Percentiles rank a stretch among this genome's conserved stretches.
Conservation (phyloP, 2,888 invertebrate genomes). For the Drosophila borealis region DNA sequence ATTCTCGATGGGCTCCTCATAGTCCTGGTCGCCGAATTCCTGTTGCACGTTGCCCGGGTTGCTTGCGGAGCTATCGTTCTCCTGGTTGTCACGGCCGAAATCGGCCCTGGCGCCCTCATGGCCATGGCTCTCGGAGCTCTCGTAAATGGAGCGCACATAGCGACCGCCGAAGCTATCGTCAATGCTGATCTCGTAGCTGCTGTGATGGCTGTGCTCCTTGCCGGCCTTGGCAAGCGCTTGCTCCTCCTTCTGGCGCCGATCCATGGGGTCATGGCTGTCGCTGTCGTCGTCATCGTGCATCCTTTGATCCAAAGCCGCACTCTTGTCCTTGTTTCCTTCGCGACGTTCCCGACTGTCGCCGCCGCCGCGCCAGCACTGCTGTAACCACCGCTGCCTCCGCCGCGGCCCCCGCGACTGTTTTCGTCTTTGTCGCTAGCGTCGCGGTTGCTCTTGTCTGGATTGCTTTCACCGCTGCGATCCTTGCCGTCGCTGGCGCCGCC, state of each 20-base stretch:
- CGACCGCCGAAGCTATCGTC: slow-evolving; percentile 73
- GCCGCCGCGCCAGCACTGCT: background rate
- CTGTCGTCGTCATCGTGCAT: slow-evolving; percentile 47
- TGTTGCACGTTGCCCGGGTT: background rate
- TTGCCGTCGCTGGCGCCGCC: background rate
- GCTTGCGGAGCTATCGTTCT: background rate
- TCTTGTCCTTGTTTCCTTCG: background rate
- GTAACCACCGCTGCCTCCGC: background rate
- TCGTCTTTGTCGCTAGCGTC: too few species aligned
- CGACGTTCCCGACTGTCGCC: background rate
- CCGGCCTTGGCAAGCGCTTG: background rate
- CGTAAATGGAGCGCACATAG: slow-evolving; percentile 70
- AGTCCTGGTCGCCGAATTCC: slow-evolving; percentile 25
- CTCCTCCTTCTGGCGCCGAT: background rate
- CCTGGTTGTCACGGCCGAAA: slow-evolving; percentile 20
- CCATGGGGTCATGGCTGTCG: slow-evolving; percentile 38
- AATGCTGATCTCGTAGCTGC: slow-evolving; percentile 75
- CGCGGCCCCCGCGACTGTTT: background rate
- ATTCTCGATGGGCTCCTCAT: slow-evolving; percentile 50
- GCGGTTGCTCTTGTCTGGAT: too few species aligned
- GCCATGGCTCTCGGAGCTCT: slow-evolving; percentile 67
- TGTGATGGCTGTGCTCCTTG: slow-evolving; percentile 61
- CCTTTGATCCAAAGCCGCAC: too few species aligned
- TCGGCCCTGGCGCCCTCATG: slow-evolving; percentile 49
- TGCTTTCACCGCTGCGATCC: background rate